Conservation (phyloP, 2,113 vertebrate species). For the Stigmatopora argus region DNA sequence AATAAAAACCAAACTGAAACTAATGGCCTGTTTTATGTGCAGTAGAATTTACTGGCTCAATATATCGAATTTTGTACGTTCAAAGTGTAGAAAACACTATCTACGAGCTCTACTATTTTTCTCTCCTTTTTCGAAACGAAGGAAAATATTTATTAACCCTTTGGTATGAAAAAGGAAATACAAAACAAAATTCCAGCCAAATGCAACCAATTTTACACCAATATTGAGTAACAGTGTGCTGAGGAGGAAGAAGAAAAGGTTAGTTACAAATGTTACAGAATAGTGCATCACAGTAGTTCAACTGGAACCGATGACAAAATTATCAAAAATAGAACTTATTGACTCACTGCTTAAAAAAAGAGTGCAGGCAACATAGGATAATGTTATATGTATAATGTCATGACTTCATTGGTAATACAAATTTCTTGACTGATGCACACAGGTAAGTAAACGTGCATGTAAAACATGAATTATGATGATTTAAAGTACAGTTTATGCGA, state of each 20-base stretch:
- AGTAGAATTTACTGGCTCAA: background rate
- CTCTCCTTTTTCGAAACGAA: constrained; percentile 23
- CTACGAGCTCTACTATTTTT: constrained; percentile 28
- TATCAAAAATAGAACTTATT: background rate
- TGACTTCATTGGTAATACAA: background rate
- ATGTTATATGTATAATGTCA: background rate
- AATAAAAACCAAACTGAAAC: background rate
- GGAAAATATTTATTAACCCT: constrained; percentile 52
- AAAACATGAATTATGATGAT: background rate
- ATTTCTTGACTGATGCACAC: background rate
- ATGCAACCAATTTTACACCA: constrained; percentile 4
- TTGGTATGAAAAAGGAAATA: constrained; percentile 25
- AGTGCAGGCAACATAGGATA: background rate
- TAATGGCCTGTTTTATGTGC: background rate
- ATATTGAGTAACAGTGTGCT: constrained; percentile 12
- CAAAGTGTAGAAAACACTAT: constrained; percentile 9
- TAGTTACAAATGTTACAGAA: too few species aligned
- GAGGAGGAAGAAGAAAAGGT: constrained; percentile 28
- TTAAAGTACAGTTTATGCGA: background rate
- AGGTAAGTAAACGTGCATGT: background rate
- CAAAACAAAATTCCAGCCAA: constrained; percentile 39
- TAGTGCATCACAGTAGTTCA: too few species aligned
- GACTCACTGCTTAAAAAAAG: background rate
- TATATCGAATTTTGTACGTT: background rate
- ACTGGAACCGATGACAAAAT: too few species aligned